Conservation (phyloP, 2,888 invertebrate species). For the Rotaria sp. region DNA sequence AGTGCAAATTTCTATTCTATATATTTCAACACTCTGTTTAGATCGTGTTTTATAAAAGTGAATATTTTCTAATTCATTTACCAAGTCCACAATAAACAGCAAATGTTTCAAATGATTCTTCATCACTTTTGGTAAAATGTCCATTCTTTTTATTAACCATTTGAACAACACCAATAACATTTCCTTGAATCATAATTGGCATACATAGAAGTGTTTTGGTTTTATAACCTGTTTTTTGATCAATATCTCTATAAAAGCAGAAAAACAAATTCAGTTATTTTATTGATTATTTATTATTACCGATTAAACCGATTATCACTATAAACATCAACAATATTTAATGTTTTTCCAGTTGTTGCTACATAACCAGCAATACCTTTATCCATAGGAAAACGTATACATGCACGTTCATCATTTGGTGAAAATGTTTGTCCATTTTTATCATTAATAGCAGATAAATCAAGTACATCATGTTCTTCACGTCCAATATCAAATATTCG, state of each 20-base stretch:
- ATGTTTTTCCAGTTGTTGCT: constrained; percentile 69
- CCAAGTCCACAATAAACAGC: constrained; percentile 60
- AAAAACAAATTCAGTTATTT: not conserved
- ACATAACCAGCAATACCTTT: constrained; percentile 75
- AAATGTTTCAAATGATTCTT: constrained; percentile 60
- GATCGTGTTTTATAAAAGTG: not conserved
- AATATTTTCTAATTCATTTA: constrained; percentile 49
- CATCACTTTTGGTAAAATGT: constrained; percentile 60
- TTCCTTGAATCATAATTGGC: constrained; percentile 64
- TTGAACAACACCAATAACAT: constrained; percentile 58
- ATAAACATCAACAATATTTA: constrained; percentile 74
- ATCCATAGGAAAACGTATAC: constrained; percentile 52
- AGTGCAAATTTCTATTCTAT: too few relatives aligned
- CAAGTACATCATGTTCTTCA: constrained; percentile 31
- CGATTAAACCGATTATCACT: constrained; percentile 69
- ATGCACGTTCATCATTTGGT: not conserved
- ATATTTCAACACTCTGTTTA: too few relatives aligned
- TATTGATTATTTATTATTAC: constrained; percentile 44
- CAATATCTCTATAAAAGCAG: constrained; percentile 47
- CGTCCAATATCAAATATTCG: constrained; percentile 67
- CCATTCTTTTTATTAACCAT: constrained; percentile 58
- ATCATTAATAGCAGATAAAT: not conserved
- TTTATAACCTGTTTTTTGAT: constrained; percentile 59
- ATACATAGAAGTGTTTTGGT: constrained; percentile 85
- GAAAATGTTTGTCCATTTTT: not conserved